Conservation (phyloP, 1,140 invertebrate genomes). For the Bactericera cockerelli region DNA sequence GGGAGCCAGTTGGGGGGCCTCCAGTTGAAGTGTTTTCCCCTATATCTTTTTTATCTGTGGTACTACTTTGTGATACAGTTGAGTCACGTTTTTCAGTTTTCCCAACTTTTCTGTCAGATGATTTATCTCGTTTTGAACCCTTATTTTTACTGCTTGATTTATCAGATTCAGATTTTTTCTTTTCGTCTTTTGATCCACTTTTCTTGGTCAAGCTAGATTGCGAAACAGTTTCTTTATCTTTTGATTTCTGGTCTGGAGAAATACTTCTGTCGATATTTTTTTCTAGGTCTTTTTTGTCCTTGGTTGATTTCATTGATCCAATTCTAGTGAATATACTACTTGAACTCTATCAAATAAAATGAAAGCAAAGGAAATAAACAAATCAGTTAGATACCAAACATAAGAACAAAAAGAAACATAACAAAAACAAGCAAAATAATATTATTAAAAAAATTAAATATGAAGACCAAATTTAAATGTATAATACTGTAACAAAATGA, state of each 20-base stretch:
- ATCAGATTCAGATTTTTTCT: slow-evolving; percentile 9
- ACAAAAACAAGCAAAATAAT: too few species aligned
- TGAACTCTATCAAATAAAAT: not conserved
- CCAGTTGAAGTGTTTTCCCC: slow-evolving; percentile 8
- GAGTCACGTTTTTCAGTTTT: slow-evolving; percentile 12
- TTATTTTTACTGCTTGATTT: slow-evolving; percentile 9
- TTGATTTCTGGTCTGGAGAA: slow-evolving; percentile 8
- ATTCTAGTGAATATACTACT: slow-evolving; percentile 22
- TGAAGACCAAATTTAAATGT: too few species aligned
- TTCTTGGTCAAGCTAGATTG: slow-evolving; percentile 10
- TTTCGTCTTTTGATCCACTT: slow-evolving; percentile 9
- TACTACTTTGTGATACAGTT: slow-evolving; percentile 7
- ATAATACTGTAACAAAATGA: too few species aligned
- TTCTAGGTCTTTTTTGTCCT: slow-evolving; percentile 15
- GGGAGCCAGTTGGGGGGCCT: slow-evolving; percentile 25
- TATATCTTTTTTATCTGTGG: slow-evolving; percentile 9
- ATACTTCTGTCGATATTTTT: slow-evolving; percentile 5
- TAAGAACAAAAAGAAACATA: too few species aligned
- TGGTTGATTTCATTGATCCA: slow-evolving; percentile 18
- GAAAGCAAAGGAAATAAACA: too few species aligned
- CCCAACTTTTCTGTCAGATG: slow-evolving; percentile 9
- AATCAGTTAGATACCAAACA: too few species aligned
- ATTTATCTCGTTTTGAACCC: slow-evolving; percentile 5
- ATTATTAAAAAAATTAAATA: too few species aligned
- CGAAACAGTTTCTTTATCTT: slow-evolving; percentile 12